Percentiles rank a stretch among this genome's conserved stretches.
phyloP scores from a whole-genome alignment of 1,140 invertebrate species.

The Hesperophylax magnus region DNA sequence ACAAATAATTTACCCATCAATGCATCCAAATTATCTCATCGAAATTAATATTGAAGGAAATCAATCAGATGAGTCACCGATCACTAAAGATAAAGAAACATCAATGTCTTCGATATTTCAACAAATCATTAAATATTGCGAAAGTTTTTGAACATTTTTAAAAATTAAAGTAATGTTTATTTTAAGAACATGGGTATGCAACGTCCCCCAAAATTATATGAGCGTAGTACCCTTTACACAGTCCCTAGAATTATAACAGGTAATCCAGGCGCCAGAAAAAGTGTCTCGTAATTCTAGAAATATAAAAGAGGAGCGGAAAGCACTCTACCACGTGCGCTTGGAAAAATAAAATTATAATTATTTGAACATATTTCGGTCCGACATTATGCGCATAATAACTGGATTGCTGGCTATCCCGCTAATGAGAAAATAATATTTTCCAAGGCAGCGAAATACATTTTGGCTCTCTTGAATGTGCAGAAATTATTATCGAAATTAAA shows the following conservation, averaged over 20 bases:
- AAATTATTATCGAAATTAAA: no score
- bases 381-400: constrained; percentile 43
- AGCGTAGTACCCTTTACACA: background rate
- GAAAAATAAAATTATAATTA: constrained; percentile 7
- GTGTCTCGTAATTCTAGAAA: constrained; percentile 27
- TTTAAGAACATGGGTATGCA: background rate
- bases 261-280: constrained; percentile 1
- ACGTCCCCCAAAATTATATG: background rate
- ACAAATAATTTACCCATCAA: no score
- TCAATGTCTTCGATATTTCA: no score
- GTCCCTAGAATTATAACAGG: background rate
- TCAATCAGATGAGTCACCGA: no score
- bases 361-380: constrained; percentile 37
- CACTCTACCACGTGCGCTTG: constrained; percentile 9
- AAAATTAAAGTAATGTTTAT: background rate
- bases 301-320: constrained; percentile 4
- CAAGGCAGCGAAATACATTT: background rate
- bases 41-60: no score
- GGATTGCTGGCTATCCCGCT: constrained; percentile 44
- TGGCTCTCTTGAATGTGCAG: background rate
- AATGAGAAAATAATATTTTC: constrained; percentile 55
- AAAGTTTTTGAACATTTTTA: background rate
- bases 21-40: no score
- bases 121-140: background rate
- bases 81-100: no score